Conservation (phyloP, 1,140 invertebrate genomes). For the Drosophila auraria region DNA sequence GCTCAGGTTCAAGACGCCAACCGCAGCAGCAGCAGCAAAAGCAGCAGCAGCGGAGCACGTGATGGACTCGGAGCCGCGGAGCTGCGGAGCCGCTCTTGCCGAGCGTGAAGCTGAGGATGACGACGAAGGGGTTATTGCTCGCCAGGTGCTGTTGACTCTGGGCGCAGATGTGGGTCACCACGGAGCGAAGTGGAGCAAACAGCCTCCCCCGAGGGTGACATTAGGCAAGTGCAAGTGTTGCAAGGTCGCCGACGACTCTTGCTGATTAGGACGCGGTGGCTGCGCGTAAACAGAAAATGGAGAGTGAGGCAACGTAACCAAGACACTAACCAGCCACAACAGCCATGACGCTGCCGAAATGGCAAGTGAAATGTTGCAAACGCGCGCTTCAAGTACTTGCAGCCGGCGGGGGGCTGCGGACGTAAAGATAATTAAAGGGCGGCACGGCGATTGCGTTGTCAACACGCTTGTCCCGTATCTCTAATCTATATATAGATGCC, state of each 20-base stretch:
- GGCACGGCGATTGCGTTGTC: constrained; percentile 58
- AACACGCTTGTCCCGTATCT: constrained; percentile 43
- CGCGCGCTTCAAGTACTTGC: constrained; percentile 26
- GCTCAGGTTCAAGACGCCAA: constrained; percentile 69
- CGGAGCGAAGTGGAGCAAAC: constrained; percentile 45
- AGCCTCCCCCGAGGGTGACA: constrained; percentile 32
- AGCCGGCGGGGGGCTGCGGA: not conserved
- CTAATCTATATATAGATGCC: constrained; percentile 33
- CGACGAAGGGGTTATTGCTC: constrained; percentile 70
- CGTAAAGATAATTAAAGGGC: constrained; percentile 61
- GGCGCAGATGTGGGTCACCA: constrained; percentile 45
- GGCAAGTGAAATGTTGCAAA: constrained; percentile 50
- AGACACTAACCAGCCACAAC: constrained; percentile 38
- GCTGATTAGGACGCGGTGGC: constrained; percentile 32
- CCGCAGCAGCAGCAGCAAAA: constrained; percentile 20
- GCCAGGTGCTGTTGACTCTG: constrained; percentile 48
- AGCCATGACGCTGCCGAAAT: constrained; percentile 58
- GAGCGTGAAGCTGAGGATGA: constrained; percentile 68
- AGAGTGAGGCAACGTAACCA: constrained; percentile 41
- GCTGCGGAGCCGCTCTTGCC: constrained; percentile 6
- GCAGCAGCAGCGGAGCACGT: constrained; percentile 60
- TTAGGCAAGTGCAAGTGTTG: constrained; percentile 49
- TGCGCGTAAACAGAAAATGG: constrained; percentile 14
- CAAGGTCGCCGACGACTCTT: constrained; percentile 42
- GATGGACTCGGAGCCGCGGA: constrained; percentile 31